These are phyloP conservation scores for Alethe castanea DNA, from an alignment of 2,113 vertebrate species.

Conservation along the genomic window DNA sequence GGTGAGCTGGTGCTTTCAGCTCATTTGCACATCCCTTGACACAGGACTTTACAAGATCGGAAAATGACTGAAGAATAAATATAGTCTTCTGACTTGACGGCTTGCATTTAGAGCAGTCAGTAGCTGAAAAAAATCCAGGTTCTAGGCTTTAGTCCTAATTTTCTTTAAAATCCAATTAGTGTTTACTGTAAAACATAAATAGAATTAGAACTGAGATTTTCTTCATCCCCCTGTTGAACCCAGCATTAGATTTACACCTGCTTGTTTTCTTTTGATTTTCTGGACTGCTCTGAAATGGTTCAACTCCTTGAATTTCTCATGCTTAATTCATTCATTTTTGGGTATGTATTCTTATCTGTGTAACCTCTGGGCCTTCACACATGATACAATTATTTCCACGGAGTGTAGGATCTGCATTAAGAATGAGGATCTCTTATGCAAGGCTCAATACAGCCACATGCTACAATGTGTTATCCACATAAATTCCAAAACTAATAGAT, in stretches of 20 bases:
- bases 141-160: background rate
- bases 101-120: background rate
- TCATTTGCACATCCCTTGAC: background rate
- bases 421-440: background rate
- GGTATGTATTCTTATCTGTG: background rate
- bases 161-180: background rate
- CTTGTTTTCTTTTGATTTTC: background rate
- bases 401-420: background rate
- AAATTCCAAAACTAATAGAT: background rate
- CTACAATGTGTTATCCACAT: background rate
- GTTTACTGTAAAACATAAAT: background rate
- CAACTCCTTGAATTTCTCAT: background rate
- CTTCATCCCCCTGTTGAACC: background rate
- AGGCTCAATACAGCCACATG: background rate
- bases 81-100: background rate
- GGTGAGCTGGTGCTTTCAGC: background rate
- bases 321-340: background rate
- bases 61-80: background rate
- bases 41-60: background rate
- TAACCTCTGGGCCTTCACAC: background rate
- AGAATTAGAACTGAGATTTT: background rate
- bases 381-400: background rate
- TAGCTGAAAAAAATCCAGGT: background rate
- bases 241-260: background rate
- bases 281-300: background rate